These are phyloP conservation scores for Chromobotia macracanthus DNA, from an alignment of 2,797 vertebrate genomes.

Conservation along the genomic window DNA sequence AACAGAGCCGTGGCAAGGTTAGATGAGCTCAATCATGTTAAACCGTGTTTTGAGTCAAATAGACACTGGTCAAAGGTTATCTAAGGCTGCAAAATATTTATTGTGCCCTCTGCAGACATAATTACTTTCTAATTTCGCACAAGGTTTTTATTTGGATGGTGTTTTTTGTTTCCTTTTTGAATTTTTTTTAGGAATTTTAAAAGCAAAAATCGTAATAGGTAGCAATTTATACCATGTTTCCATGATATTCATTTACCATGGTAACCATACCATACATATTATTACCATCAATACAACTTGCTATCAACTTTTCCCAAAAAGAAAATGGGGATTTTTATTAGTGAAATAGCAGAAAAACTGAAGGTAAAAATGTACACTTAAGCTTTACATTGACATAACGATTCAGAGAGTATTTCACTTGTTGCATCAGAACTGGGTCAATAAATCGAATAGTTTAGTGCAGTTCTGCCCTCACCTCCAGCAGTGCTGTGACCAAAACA, in stretches of 20 bases:
- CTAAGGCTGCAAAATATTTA: neutral
- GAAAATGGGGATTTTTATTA: no score
- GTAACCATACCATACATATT: no score
- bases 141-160: neutral
- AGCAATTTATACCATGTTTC: no score
- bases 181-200: conserved; percentile 9
- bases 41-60: conserved; percentile 19
- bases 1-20: conserved; percentile 14
- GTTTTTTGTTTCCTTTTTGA: neutral
- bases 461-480: conserved; percentile 1
- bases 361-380: no score
- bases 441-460: neutral
- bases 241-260: no score
- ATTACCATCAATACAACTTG: no score
- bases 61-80: neutral
- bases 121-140: neutral
- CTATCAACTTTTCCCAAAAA: no score
- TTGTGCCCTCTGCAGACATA: neutral
- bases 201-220: neutral
- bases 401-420: neutral
- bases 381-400: no score
- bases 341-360: no score
- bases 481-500: conserved; percentile 5
- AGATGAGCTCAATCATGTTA: conserved; percentile 30
- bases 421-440: neutral